These are phyloP conservation scores for Drosophila prostipennis DNA, from an alignment of 2,888 invertebrate genomes.

Conservation along the genomic window DNA sequence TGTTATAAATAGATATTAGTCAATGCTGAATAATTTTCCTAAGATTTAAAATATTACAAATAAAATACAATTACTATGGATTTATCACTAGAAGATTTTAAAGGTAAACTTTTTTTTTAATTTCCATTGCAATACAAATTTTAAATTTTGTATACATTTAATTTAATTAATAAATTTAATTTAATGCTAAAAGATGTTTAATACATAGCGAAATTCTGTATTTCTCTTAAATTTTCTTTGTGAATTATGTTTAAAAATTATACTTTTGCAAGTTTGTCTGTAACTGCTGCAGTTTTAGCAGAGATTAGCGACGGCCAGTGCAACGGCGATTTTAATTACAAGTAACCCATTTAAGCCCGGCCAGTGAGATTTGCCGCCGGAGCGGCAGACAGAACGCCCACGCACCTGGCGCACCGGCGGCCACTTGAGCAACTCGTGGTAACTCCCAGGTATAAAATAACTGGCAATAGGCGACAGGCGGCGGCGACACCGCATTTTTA, in stretches of 20 bases:
- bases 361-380: conserved; percentile 29
- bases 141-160: too few species aligned
- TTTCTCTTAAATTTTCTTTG: too few species aligned
- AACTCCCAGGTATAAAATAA: conserved; percentile 5
- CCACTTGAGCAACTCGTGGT: conserved; percentile 58
- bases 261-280: not conserved
- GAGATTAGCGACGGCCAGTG: conserved; percentile 36
- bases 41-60: too few species aligned
- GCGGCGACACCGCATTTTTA: conserved; percentile 53
- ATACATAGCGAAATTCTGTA: too few species aligned
- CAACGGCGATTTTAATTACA: conserved; percentile 66
- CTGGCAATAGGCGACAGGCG: conserved; percentile 50
- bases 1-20: too few species aligned
- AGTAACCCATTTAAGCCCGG: conserved; percentile 37
- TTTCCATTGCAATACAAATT: too few species aligned
- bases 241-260: not conserved
- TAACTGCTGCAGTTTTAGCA: conserved; percentile 40
- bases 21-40: too few species aligned
- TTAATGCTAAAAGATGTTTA: too few species aligned
- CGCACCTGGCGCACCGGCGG: conserved; percentile 44
- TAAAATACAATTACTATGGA: too few species aligned
- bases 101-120: too few species aligned
- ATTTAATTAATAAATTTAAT: too few species aligned
- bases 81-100: too few species aligned
- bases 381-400: conserved; percentile 74